phyloP scores from a whole-genome alignment of 37 sponge, comb jelly and placozoan genomes.

The Halisarca cf. caerulea region DNA sequence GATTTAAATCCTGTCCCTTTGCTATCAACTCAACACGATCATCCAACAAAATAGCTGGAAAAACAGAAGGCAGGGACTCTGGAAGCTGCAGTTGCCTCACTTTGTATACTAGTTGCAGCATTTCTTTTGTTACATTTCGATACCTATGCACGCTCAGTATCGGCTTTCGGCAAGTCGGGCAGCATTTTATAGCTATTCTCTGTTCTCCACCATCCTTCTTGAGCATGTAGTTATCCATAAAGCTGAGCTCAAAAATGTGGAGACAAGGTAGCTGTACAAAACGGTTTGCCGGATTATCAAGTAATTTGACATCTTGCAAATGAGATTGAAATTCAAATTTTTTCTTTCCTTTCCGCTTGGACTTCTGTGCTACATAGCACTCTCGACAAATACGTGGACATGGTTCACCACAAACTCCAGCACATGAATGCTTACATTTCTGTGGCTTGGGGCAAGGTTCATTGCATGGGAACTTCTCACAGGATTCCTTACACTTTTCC shows the following conservation, averaged over 20 bases:
- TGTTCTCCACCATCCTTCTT: not conserved
- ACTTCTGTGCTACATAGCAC: not conserved
- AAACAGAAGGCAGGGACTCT: not conserved
- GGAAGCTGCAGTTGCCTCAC: not conserved
- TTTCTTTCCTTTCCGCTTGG: constrained; percentile 26
- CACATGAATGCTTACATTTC: constrained; percentile 66
- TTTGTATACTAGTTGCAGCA: constrained; percentile 1
- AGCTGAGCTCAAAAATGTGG: constrained; percentile 75
- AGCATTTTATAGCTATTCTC: constrained; percentile 42
- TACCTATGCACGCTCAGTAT: constrained; percentile 71
- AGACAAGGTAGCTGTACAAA: constrained; percentile 73
- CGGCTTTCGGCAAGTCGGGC: constrained; percentile 72
- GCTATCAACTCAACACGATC: not conserved
- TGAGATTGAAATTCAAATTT: not conserved
- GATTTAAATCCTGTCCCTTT: no score
- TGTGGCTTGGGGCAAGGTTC: constrained; percentile 46
- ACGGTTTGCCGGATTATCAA: constrained; percentile 9
- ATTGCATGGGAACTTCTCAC: constrained; percentile 58
- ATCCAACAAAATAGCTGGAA: not conserved
- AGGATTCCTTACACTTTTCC: constrained; percentile 56
- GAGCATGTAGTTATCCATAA: constrained; percentile 78
- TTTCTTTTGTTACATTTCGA: constrained; percentile 63
- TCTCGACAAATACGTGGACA: constrained; percentile 57
- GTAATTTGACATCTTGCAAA: not conserved
- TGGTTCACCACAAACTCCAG: constrained; percentile 71